These are phyloP conservation scores for Dugesia japonica DNA, from an alignment of 2,888 invertebrate species.

Conservation along the genomic window DNA sequence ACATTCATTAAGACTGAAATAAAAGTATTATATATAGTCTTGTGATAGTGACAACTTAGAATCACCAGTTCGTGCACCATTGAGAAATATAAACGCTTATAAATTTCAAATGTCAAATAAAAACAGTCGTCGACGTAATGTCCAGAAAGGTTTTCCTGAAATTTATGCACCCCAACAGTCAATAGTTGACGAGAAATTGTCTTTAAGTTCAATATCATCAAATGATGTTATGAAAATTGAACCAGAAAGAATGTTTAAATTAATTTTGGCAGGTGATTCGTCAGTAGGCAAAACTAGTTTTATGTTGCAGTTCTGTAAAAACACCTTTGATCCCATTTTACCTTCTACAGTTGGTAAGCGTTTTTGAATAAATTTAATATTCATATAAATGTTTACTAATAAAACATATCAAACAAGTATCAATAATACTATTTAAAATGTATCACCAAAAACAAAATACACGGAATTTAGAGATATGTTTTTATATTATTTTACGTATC, in stretches of 20 bases:
- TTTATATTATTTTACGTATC: no score
- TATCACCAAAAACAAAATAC: no score
- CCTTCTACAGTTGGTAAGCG: not conserved
- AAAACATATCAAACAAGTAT: no score
- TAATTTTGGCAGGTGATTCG: conserved; percentile 33
- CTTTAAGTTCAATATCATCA: not conserved
- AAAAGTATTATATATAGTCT: not conserved
- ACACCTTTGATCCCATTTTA: not conserved
- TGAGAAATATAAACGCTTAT: not conserved
- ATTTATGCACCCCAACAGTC: not conserved
- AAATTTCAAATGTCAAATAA: not conserved
- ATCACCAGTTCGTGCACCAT: not conserved
- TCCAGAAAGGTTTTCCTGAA: not conserved
- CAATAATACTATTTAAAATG: no score
- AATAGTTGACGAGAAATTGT: not conserved
- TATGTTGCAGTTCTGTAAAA: conserved; percentile 31
- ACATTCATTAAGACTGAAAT: no score
- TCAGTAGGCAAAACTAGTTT: conserved; percentile 35
- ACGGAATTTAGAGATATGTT: no score
- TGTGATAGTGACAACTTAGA: not conserved
- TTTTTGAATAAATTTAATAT: not conserved
- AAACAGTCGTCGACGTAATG: not conserved
- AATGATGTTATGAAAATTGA: not conserved
- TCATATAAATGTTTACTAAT: no score
- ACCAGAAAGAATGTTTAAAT: conserved; percentile 42